Evolutionary conservation across 2,113 vertebrate genomes (phyloP), one percentile per base, ranked within the genome.

Genomic region (Ictalurus punctatus): DNA sequence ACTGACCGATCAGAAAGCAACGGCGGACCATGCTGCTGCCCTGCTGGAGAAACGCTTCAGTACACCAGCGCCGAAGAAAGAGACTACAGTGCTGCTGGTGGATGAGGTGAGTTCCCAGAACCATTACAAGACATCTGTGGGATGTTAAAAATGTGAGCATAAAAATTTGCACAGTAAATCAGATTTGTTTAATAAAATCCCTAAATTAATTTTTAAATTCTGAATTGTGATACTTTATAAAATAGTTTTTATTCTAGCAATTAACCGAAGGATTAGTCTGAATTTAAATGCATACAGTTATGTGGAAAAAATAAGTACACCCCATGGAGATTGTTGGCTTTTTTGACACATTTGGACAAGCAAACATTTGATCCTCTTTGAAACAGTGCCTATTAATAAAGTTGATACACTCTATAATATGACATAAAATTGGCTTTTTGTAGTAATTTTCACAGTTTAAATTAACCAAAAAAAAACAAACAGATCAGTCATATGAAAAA

Each of bases 1-100:
- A 87, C 93, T 99, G 92, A 98, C 97, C 0, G 96, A 97, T 89
- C 97, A 99, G 93, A 99, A 97, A 93, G 97, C 96, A 67, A 98
- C 98, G 0, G 94, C 97, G 17, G 95, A 94, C 88, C 98, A 99
- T 16, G 98, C 98, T 0, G 97, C 97, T 1, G 92, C 94, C 6
- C 94, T 99, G 85, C 94, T 99, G 92, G 96, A 97, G 89, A 98
- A 97, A 91, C 94, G 95, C 25, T 99, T 99, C 94, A 93, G 91
- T 84, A 94, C 93, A 6, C 93, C 92, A 0, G 95, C 95, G 0
- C 95, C 96, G 13, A 96, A 96, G 92, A 97, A 95, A 91, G 96
- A 98, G 91, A 96, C 96, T 19, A 97, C 97, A 0, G 96, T 99
- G 87, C 94, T 99, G 86, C 88, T 99, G 82, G 97, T 99, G 90